Conservation (phyloP, 2,797 vertebrate genomes). For the Lateolabrax maculatus region DNA sequence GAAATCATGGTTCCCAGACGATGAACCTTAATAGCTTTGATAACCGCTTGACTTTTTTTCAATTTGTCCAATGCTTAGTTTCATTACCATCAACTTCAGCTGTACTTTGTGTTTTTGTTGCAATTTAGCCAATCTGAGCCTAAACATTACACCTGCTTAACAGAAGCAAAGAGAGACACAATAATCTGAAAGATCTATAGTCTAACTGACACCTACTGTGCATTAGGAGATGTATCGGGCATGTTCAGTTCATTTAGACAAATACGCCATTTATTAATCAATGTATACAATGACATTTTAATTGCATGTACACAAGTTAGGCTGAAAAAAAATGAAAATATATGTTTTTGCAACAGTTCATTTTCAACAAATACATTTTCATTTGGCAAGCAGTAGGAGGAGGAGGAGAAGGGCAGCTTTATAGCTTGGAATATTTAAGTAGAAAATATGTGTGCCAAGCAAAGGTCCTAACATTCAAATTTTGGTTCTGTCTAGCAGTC, state of each 20-base stretch:
- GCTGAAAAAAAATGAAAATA: conserved; percentile 22
- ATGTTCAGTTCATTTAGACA: neutral
- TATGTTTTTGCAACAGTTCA: neutral
- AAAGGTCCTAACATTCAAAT: conserved; percentile 8
- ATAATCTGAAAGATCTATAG: neutral
- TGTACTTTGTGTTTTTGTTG: neutral
- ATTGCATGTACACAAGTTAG: conserved; percentile 40
- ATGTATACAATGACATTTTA: conserved; percentile 29
- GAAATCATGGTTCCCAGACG: too few relatives aligned
- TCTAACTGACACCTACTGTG: neutral
- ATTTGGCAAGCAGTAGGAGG: conserved; percentile 10
- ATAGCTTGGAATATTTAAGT: conserved; percentile 2
- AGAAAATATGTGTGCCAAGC: conserved; percentile 33
- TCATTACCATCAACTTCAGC: neutral
- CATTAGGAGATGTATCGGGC: neutral
- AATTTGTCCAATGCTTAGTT: too few relatives aligned
- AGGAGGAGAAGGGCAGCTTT: neutral
- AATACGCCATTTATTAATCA: neutral
- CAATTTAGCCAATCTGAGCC: neutral
- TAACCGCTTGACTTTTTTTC: neutral
- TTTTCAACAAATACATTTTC: conserved; percentile 7
- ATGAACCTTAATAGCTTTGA: too few relatives aligned
- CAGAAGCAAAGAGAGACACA: too few relatives aligned
- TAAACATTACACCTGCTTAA: neutral
- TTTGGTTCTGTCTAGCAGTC: conserved; percentile 12